Evolutionary conservation across 2,888 invertebrate species (phyloP), one percentile per base, ranked within the genome.

Genomic region (Caenorhabditis virilis): DNA sequence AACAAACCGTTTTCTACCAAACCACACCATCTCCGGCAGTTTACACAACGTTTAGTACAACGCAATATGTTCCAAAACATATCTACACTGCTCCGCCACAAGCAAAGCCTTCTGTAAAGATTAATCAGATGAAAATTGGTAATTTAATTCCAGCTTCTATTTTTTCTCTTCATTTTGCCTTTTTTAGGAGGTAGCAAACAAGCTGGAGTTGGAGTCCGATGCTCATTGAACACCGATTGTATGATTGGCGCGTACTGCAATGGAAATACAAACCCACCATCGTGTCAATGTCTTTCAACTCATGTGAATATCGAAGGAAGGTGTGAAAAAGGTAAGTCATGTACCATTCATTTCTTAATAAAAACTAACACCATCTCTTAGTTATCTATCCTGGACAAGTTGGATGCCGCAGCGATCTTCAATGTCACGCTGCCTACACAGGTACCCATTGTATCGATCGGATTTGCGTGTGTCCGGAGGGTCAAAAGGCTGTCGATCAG

Each of bases 221-320:
- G 83, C 63, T 56, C 76, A 3, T 55, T 80, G 50, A 83, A 83
- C 63, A 76, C 79, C 5, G 83, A 83, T 51, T 83, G 83, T 68
- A 76, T 77, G 72, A 73, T 74, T 36, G 83, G 82, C 25, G 82
- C 83, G 2, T 83, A 83, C 65, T 83, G 83, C 61, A 82, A 80
- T 48, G 81, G 82, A 16, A 79, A 80, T 57, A 78, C 78, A 7
- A 66, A 69, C 18, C 82, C 81, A 35, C 77, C 82, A 18, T 75
- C 77, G 1, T 83, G 83, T 52, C 80, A 80, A 48, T 83, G 83
- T 49, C 72, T 83, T 18, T 82, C 83, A 6, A 83, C 83, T 6
- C 82, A 83, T 53, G 82, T 83, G 3, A 76, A 74, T 38, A 69
- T 83, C n/a, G 75, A 79, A 49, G 76, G 76, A 45, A 59, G 70